Base-by-base conservation (phyloP, 1,140 invertebrate genomes). In the Adoxophyes honmai region DNA sequence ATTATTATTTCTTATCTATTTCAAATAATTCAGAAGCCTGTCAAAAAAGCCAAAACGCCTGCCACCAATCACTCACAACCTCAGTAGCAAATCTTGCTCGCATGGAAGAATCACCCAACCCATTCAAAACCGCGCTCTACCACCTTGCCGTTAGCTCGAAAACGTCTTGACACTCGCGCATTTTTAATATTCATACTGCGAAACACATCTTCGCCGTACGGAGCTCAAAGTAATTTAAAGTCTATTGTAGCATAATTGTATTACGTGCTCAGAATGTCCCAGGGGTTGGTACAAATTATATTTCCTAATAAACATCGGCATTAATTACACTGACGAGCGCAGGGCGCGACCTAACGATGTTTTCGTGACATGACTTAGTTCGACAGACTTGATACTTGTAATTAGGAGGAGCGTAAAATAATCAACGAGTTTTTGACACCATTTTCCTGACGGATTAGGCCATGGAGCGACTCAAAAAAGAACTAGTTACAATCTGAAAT, bases 191-290 rank as follows among this genome's bases (percentile, higher is more conserved):
- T 70, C 71, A 73, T 73, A 66, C 64, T 33, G 51, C 11, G 60
- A 66, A 62, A 64, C 57, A 64, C 58, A 72, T 69, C 66, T 68
- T 66, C 54, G 53, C 52, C 52, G 57, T 63, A 56, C 48, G 55
- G 15, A 44, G 55, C 63, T 67, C 52, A 48, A 61, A 64, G 66
- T 69, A 69, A 76, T 70, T 76, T 72, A 61, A 65, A 73, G 68
- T 73, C 64, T 66, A 68, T 71, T 76, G 70, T 76, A 61, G 63
- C 68, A 71, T 73, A 76, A 76, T 76, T 73, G 60, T 64, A 66
- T 73, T 76, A 71, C 68, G 70, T 76, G 66, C 42, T 55, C 53
- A n/a, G 66, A 65, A 71, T 73, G 54, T 56, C 48, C 1, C 18
- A 14, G 51, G 38, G 55, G 34, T 39, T 59, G 60, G 62, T 52